These are phyloP conservation scores for Pammene fasciana DNA, from an alignment of 2,888 invertebrate species.

Conservation along the genomic window DNA sequence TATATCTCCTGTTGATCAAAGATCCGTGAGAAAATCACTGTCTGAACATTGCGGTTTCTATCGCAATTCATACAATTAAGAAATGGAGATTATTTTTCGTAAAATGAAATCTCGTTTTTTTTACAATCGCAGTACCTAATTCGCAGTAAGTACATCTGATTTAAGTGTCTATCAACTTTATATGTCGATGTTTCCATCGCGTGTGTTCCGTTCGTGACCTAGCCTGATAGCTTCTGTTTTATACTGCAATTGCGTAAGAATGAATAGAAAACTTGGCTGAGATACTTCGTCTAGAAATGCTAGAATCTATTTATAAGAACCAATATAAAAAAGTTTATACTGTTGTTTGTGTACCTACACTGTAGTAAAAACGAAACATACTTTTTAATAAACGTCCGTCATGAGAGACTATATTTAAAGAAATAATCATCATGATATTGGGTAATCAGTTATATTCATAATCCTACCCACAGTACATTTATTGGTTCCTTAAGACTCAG, in stretches of 20 bases:
- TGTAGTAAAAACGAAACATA: neutral
- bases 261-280: constrained; percentile 15
- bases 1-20: neutral
- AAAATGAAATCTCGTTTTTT: too few species aligned
- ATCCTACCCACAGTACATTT: too few species aligned
- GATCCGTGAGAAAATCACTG: constrained; percentile 15
- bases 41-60: neutral
- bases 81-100: neutral
- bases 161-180: neutral
- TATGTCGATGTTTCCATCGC: constrained; percentile 15
- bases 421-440: too few species aligned
- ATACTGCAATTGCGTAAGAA: constrained; percentile 28
- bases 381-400: too few species aligned
- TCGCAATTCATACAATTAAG: neutral
- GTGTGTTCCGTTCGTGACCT: constrained; percentile 35
- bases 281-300: constrained; percentile 4
- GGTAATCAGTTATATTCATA: too few species aligned
- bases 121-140: too few species aligned
- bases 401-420: too few species aligned
- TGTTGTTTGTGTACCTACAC: neutral
- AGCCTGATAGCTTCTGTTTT: constrained; percentile 31
- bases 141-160: too few species aligned
- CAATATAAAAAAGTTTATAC: too few species aligned
- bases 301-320: constrained; percentile 9
- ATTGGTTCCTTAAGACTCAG: too few species aligned